phyloP scores from a whole-genome alignment of 2,113 vertebrate species.

The Hymenochirus boettgeri region DNA sequence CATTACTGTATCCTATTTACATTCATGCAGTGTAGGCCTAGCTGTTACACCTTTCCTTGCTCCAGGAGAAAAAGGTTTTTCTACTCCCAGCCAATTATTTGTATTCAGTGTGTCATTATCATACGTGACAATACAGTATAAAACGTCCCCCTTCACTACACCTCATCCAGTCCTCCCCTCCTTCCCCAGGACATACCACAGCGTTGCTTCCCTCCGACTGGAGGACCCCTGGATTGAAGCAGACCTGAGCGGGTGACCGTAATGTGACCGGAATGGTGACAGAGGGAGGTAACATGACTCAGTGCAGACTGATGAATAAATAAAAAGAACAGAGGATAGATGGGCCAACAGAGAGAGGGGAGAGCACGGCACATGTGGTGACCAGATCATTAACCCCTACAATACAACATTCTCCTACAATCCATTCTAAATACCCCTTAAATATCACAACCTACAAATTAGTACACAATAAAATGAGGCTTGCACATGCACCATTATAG shows the following conservation, averaged over 20 bases:
- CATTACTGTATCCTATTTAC: no score
- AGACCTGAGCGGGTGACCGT: constrained; percentile 15
- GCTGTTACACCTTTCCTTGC: no score
- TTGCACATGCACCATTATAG: no score
- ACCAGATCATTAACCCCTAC: constrained; percentile 17
- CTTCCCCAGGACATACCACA: constrained; percentile 23
- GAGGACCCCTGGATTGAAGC: constrained; percentile 27
- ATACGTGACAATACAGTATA: constrained; percentile 9
- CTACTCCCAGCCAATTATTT: no score
- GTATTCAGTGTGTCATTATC: background rate
- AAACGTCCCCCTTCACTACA: background rate
- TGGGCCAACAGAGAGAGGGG: constrained; percentile 26
- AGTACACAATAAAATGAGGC: no score
- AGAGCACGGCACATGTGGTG: constrained; percentile 1
- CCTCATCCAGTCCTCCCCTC: background rate
- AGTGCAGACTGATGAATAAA: constrained; percentile 36
- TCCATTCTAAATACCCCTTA: no score
- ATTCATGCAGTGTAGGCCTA: no score
- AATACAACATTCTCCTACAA: background rate
- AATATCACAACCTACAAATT: no score
- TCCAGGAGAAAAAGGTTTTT: no score
- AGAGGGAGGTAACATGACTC: constrained; percentile 25
- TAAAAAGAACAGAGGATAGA: constrained; percentile 18
- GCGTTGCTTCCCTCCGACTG: constrained; percentile 18
- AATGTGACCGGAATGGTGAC: constrained; percentile 38